Base-by-base conservation (phyloP, 2,797 vertebrate genomes). In the Dromococcyx pavoninus region DNA sequence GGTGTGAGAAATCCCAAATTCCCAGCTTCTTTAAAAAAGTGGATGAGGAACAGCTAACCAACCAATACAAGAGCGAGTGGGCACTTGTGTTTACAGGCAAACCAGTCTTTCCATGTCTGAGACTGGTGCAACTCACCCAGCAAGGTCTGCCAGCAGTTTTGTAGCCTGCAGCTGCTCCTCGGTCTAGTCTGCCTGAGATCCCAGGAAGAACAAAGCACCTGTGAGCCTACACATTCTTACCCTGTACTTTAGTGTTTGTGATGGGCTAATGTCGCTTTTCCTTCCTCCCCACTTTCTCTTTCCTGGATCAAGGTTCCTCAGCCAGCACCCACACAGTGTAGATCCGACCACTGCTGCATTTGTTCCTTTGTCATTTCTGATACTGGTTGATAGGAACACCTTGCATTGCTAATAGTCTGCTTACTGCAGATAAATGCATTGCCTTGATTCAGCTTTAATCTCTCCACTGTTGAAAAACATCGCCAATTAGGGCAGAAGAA, bases 161-260 rank as follows among this genome's bases (percentile, higher is more conserved):
- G n/a, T 17, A 54, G 30, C 61, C 56, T 13, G 2, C 1, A 6
- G 9, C n/a, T 58, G 27, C 33, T 70, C 27, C 51, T 88, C 0
- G 0, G 5, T 28, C 35, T 44, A 18, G 4, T 62, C 57, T 17
- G 3, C 0, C 0, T 51, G 54, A 86, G 27, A 75, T 28, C 9
- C 50, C 41, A 67, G 48, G n/a, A 53, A 54, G 16, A 50, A 10
- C 22, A 79, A 89, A 82, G 44, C 17, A 75, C 35, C 22, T 5
- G 0, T 11, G 4, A 66, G 51, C 43, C 4, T 2, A 15, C 32
- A 28, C 4, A 0, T 33, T 75, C 54, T 54, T 65, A 7, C 37
- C 41, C 35, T 5, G 1, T 37, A 51, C 2, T 8, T 24, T 15
- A 28, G 39, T 24, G 27, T 46, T 48, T 73, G 27, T 46, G 50